These are phyloP conservation scores for Drosophila acutilabella DNA, from an alignment of 2,888 invertebrate genomes.

Conservation along the genomic window DNA sequence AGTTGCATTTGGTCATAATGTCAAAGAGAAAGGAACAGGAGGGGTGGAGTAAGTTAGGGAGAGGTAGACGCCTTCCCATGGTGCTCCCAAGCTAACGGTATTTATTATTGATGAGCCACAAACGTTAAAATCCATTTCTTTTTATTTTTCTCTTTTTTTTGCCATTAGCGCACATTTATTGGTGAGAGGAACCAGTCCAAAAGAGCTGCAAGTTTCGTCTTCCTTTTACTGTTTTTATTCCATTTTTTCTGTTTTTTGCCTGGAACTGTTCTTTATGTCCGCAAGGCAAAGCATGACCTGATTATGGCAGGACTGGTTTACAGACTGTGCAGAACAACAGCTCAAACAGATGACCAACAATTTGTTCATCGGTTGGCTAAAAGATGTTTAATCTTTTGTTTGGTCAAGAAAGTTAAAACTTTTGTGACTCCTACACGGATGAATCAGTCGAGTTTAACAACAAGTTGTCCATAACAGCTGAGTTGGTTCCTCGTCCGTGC, in stretches of 20 bases:
- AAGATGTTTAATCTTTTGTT: no score
- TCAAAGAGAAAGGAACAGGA: background rate
- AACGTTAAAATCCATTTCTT: constrained; percentile 41
- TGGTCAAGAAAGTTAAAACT: no score
- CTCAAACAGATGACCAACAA: constrained; percentile 7
- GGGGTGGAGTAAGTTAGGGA: background rate
- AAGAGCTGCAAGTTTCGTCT: constrained; percentile 4
- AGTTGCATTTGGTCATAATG: constrained; percentile 66
- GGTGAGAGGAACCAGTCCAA: constrained; percentile 48
- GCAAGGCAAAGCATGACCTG: constrained; percentile 64
- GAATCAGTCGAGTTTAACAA: constrained; percentile 7
- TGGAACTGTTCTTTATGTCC: constrained; percentile 51
- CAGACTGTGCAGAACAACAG: constrained; percentile 8
- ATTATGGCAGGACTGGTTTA: constrained; percentile 77
- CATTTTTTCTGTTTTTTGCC: constrained; percentile 26
- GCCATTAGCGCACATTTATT: constrained; percentile 73
- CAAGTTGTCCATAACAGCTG: constrained; percentile 43
- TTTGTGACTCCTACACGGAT: no score
- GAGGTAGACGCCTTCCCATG: constrained; percentile 38
- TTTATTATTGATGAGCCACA: constrained; percentile 69
- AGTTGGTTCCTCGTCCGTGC: constrained; percentile 49
- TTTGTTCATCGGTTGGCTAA: background rate
- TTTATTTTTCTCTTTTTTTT: constrained; percentile 33
- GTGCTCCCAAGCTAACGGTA: constrained; percentile 62
- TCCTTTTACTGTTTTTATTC: constrained; percentile 1